Conservation (phyloP, 1,140 invertebrate genomes). For the Tetramorium parvispinum region DNA sequence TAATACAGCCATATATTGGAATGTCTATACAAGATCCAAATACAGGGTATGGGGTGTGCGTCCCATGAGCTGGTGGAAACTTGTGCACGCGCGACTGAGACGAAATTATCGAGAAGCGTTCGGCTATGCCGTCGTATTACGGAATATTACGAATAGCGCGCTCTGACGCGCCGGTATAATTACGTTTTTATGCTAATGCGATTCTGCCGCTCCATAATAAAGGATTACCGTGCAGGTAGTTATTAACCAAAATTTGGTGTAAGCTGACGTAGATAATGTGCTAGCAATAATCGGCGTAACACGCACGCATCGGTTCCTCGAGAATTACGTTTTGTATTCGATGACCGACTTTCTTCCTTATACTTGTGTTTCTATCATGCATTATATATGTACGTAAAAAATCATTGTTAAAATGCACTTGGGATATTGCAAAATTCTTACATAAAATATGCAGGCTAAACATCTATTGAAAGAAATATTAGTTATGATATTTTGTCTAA, state of each 20-base stretch:
- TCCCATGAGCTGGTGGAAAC: background rate
- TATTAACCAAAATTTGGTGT: slow-evolving; percentile 69
- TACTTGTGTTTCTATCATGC: too few species aligned
- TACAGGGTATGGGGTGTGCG: background rate
- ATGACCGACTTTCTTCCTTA: background rate
- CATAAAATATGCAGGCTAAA: background rate
- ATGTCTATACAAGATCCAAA: background rate
- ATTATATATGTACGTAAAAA: background rate
- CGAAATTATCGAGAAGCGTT: slow-evolving; percentile 60
- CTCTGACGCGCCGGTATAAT: slow-evolving; percentile 67
- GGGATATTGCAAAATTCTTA: background rate
- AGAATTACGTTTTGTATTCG: slow-evolving; percentile 40
- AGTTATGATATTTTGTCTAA: background rate
- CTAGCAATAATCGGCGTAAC: slow-evolving; percentile 51
- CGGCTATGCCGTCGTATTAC: slow-evolving; percentile 56
- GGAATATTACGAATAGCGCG: slow-evolving; percentile 65
- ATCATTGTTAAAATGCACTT: background rate
- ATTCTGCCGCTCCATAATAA: slow-evolving; percentile 66
- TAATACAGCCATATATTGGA: background rate
- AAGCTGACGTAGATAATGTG: slow-evolving; percentile 61
- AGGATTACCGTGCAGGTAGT: slow-evolving; percentile 68
- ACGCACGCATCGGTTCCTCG: slow-evolving; percentile 46
- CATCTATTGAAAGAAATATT: background rate
- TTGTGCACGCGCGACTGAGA: slow-evolving; percentile 52
- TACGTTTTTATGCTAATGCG: slow-evolving; percentile 74